phyloP scores from a whole-genome alignment of 2,113 vertebrate species.

The Protobothrops flavoviridis region DNA sequence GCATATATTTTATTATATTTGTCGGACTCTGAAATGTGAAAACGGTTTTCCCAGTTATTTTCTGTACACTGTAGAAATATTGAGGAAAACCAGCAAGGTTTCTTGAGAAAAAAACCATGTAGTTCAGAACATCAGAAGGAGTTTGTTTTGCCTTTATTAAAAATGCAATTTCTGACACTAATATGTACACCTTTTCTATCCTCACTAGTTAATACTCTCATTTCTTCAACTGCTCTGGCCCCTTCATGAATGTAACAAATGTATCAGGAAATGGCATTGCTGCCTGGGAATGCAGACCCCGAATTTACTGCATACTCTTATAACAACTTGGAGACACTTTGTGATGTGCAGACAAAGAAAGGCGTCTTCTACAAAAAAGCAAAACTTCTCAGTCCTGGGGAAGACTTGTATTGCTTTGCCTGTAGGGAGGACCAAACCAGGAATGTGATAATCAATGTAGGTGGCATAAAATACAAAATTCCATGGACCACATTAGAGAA shows the following conservation, averaged over 20 bases:
- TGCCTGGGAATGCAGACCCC: constrained; percentile 79
- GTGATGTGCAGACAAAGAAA: constrained; percentile 81
- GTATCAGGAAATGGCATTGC: constrained; percentile 85
- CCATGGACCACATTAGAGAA: constrained; percentile 93
- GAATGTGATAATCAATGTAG: constrained; percentile 91
- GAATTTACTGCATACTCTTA: constrained; percentile 79
- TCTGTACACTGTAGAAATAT: not conserved
- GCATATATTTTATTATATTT: not conserved
- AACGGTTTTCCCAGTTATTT: not conserved
- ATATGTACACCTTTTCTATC: constrained; percentile 31
- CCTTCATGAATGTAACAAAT: constrained; percentile 63
- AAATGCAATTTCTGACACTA: not conserved
- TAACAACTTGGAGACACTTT: constrained; percentile 75
- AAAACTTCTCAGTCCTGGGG: constrained; percentile 72
- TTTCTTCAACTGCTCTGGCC: not conserved
- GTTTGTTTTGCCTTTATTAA: not conserved
- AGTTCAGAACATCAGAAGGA: not conserved
- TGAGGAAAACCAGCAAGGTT: not conserved
- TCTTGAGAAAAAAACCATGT: not conserved
- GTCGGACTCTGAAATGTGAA: not conserved
- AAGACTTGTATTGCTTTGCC: constrained; percentile 68
- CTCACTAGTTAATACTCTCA: not conserved
- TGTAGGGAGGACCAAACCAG: constrained; percentile 62
- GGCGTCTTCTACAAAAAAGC: constrained; percentile 86
- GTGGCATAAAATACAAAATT: constrained; percentile 89